These are phyloP conservation scores for Copidosoma floridanum DNA, from an alignment of 1,140 invertebrate genomes.

Conservation along the genomic window DNA sequence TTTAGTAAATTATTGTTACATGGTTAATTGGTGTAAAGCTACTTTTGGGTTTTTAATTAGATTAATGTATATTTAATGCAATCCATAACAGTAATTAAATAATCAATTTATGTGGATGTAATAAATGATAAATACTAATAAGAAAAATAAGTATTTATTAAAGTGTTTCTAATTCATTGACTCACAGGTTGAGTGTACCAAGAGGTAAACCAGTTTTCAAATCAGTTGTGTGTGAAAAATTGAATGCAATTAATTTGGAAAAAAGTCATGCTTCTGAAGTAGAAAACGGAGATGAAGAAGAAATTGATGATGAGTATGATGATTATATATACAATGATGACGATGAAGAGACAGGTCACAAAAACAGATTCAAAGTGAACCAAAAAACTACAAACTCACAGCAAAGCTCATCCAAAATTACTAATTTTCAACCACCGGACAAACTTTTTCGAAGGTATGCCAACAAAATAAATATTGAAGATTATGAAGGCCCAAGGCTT, in stretches of 20 bases:
- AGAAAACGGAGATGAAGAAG: constrained; percentile 33
- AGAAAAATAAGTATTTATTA: not conserved
- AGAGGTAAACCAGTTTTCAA: constrained; percentile 43
- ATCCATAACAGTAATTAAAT: no score
- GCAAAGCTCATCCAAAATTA: constrained; percentile 63
- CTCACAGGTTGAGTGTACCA: constrained; percentile 34
- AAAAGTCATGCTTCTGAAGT: constrained; percentile 17
- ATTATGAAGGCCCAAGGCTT: constrained; percentile 70
- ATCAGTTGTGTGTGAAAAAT: constrained; percentile 34
- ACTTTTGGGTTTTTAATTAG: no score
- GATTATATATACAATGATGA: constrained; percentile 43
- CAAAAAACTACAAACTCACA: constrained; percentile 54
- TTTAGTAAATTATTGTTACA: no score
- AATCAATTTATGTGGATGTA: no score
- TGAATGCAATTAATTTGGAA: constrained; percentile 28
- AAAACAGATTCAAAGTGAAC: constrained; percentile 28
- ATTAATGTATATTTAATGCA: no score
- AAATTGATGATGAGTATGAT: constrained; percentile 39
- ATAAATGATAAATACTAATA: not conserved
- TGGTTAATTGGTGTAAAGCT: no score
- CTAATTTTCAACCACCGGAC: constrained; percentile 76
- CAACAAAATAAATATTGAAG: constrained; percentile 83
- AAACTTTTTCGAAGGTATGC: constrained; percentile 68
- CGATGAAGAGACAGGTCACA: constrained; percentile 39
- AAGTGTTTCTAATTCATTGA: constrained; percentile 29